phyloP scores from a whole-genome alignment of 1,140 invertebrate genomes.

The Saccostrea cuccullata region DNA sequence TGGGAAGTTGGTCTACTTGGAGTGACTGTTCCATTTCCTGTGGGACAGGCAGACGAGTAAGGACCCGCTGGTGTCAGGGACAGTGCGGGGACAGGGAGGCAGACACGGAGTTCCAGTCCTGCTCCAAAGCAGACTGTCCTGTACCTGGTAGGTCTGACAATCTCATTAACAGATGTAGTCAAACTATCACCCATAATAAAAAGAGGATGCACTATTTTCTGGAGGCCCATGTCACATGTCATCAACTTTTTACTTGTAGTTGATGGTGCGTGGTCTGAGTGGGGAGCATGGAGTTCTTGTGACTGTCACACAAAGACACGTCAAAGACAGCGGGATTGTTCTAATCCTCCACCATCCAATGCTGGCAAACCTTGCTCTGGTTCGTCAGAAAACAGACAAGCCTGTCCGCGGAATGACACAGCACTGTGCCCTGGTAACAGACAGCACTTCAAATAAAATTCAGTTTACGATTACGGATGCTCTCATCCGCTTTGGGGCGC shows the following conservation, averaged over 20 bases:
- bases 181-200: too few relatives aligned
- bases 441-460: not conserved
- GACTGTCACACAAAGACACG: slow-evolving; percentile 4
- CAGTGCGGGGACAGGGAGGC: not conserved
- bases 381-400: not conserved
- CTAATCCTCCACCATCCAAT: not conserved
- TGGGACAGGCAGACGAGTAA: slow-evolving; percentile 10
- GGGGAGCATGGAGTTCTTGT: slow-evolving; percentile 31
- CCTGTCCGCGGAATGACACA: not conserved
- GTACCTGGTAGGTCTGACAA: not conserved
- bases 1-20: slow-evolving; percentile 6
- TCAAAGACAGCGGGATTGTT: not conserved
- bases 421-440: not conserved
- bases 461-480: too few relatives aligned
- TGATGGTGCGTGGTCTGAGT: slow-evolving; percentile 35
- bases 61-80: not conserved
- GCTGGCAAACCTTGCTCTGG: slow-evolving; percentile 25
- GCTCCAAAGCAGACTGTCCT: slow-evolving; percentile 34
- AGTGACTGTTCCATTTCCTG: slow-evolving; percentile 39
- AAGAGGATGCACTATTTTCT: too few relatives aligned
- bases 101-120: slow-evolving; percentile 24
- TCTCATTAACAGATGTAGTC: not conserved
- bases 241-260: not conserved
- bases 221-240: too few relatives aligned
- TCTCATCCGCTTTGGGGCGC: too few relatives aligned